phyloP scores from a whole-genome alignment of 2,113 vertebrate species.

The Aptenodytes forsteri region DNA sequence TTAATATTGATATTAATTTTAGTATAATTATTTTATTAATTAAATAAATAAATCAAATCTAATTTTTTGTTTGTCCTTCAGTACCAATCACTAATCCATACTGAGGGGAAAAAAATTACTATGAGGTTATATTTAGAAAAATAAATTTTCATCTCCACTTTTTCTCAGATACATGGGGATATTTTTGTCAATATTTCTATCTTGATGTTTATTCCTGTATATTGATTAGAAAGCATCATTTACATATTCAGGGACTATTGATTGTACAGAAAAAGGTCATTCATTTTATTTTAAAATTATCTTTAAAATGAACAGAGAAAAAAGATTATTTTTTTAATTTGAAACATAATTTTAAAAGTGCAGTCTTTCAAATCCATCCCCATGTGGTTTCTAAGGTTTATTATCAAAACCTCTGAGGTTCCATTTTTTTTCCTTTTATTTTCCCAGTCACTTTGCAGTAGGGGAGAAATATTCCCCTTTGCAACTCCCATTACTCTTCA shows the following conservation, averaged over 20 bases:
- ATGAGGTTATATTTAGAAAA: not conserved
- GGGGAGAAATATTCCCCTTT: not conserved
- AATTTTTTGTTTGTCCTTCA: not conserved
- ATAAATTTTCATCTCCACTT: not conserved
- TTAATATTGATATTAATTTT: not conserved
- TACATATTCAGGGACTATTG: slow-evolving; percentile 22
- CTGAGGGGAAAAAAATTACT: not conserved
- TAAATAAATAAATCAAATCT: too few species aligned
- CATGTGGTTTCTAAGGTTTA: not conserved
- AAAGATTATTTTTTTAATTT: not conserved
- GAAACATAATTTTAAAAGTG: not conserved
- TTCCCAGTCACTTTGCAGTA: not conserved
- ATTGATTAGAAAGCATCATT: not conserved
- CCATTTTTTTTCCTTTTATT: not conserved
- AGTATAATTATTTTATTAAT: not conserved
- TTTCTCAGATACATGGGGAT: not conserved
- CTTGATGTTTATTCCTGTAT: not conserved
- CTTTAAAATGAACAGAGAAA: not conserved
- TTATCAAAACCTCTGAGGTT: not conserved
- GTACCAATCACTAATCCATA: not conserved
- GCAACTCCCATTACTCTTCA: slow-evolving; percentile 14
- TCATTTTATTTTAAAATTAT: not conserved
- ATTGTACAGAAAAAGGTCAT: not conserved
- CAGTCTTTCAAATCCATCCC: not conserved
- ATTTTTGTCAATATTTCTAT: slow-evolving; percentile 1